A percentile compares a stretch with the other conserved stretches of the same genome.
Conservation (phyloP, 2,888 invertebrate genomes). For the Lamproptera curius region DNA sequence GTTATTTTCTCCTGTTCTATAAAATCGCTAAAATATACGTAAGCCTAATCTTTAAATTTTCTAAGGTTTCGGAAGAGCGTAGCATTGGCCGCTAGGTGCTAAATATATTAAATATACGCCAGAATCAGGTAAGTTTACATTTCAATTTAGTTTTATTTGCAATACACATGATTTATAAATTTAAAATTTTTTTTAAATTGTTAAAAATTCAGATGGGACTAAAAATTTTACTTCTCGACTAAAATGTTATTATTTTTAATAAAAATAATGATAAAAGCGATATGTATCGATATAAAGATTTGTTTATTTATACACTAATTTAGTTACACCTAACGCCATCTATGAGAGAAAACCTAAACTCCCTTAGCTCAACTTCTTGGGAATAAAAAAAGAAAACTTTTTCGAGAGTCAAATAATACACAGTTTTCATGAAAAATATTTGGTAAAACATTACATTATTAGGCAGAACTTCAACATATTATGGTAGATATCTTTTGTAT, state of each 20-base stretch:
- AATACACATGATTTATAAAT: not conserved
- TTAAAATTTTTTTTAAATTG: not conserved
- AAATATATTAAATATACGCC: not conserved
- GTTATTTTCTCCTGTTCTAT: conserved; percentile 32
- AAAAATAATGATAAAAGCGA: not conserved
- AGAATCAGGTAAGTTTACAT: conserved; percentile 16
- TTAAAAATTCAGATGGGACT: not conserved
- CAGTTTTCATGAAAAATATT: no score
- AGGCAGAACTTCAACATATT: no score
- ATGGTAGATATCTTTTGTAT: no score
- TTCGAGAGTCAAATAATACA: no score
- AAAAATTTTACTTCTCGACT: not conserved
- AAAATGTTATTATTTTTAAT: not conserved
- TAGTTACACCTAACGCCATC: not conserved
- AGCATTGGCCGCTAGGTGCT: not conserved
- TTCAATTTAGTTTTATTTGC: not conserved
- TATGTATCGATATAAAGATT: not conserved
- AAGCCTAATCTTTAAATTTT: conserved; percentile 22
- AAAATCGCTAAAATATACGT: conserved; percentile 34
- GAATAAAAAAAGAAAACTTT: no score
- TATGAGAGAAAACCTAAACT: not conserved
- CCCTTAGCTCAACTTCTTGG: not conserved
- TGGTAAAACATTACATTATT: no score
- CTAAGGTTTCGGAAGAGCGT: conserved; percentile 30
- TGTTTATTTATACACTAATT: not conserved